Evolutionary conservation across 2,888 invertebrate genomes (phyloP), one percentile per base, ranked within the genome.

Genomic region (Fragum whitleyi): DNA sequence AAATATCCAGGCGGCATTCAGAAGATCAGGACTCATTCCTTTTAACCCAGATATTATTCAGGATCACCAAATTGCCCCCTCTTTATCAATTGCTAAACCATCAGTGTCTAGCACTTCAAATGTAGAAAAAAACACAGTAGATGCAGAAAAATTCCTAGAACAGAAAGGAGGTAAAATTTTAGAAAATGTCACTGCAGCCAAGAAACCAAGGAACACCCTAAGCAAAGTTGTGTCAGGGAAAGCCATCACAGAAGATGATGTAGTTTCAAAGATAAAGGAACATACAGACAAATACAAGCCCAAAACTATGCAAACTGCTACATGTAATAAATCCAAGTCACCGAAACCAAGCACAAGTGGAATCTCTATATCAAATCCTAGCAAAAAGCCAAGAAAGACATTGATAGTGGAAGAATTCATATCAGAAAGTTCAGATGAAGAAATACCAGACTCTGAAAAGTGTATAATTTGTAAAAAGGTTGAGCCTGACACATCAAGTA

Each of bases 141-240:
- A 26, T 57, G 57, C 57, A 21, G 23, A 6, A 26, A 57, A n/a
- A 57, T 62, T 62, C 62, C n/a, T 62, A 19, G 32, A 62, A 26
- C 29, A 62, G 19, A 62, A 62, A 19, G 62, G 62, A n/a, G 62
- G 62, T 29, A 59, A 59, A 59, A 59, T 59, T 29, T 29, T 59
- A 11, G 28, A 59, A 59, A 59, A 59, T 59, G 59, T 59, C 7
- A 23, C 26, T 23, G n/a, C n/a, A n/a, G n/a, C n/a, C n/a, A n/a
- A n/a, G n/a, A n/a, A n/a, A n/a, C n/a, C n/a, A n/a, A n/a, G n/a
- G n/a, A n/a, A n/a, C n/a, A n/a, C n/a, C n/a, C n/a, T n/a, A n/a
- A n/a, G n/a, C n/a, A n/a, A n/a, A 29, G 59, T 59, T 59, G 59
- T 59, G 26, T 23, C 28, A 59, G 59, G 59, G 6, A 59, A 59